phyloP scores from a whole-genome alignment of 2,888 invertebrate genomes.

The Caenorhabditis panamensis region DNA sequence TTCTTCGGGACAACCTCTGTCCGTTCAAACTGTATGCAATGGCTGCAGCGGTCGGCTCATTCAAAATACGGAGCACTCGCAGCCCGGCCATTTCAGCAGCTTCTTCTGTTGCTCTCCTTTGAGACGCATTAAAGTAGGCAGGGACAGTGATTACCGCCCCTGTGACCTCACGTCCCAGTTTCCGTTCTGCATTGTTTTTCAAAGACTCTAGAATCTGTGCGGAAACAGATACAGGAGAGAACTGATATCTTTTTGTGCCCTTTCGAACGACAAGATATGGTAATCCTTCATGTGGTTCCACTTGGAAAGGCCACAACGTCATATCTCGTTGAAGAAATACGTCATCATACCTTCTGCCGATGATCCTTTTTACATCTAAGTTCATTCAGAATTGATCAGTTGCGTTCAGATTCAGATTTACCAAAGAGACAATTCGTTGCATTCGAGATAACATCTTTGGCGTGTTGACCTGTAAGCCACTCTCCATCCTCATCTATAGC shows the following conservation, averaged over 20 bases:
- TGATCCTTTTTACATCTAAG: conserved; percentile 61
- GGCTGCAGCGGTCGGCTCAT: conserved; percentile 60
- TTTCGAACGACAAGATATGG: conserved; percentile 43
- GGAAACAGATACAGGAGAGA: conserved; percentile 42
- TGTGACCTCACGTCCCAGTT: conserved; percentile 43
- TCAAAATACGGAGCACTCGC: conserved; percentile 55
- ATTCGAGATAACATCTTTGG: conserved; percentile 50
- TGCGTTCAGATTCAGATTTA: neutral
- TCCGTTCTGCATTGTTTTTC: conserved; percentile 57
- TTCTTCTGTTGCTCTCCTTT: conserved; percentile 58
- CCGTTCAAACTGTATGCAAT: conserved; percentile 59
- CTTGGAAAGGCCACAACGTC: conserved; percentile 53
- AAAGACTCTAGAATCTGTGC: conserved; percentile 45
- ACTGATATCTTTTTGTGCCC: conserved; percentile 15
- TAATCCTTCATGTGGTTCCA: conserved; percentile 38
- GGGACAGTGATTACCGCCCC: conserved; percentile 64
- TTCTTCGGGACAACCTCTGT: conserved; percentile 48
- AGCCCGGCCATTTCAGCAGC: conserved; percentile 52
- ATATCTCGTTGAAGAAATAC: conserved; percentile 55
- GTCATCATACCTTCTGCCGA: conserved; percentile 56
- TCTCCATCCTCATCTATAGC: conserved; percentile 61
- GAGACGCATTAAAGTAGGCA: conserved; percentile 60
- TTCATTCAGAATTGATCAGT: neutral
- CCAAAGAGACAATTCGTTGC: conserved; percentile 54
- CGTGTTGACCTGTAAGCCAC: conserved; percentile 55